Percentiles rank a stretch among this genome's conserved stretches.
These are phyloP conservation scores for Mormoops blainvillei DNA, from an alignment of 2,113 vertebrate genomes.

Conservation along the genomic window DNA sequence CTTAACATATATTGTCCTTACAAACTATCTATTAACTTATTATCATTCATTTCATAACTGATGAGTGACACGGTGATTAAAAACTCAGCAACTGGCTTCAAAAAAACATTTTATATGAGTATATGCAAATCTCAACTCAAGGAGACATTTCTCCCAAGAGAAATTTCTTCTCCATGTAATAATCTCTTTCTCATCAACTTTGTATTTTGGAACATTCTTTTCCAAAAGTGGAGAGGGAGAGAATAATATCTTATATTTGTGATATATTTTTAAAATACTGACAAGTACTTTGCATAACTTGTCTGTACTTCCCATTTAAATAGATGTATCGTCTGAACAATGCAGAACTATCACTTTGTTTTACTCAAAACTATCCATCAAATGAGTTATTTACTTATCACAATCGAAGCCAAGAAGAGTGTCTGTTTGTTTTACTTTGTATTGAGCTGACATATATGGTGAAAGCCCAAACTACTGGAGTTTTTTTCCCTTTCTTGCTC, in stretches of 20 bases:
- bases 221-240: not conserved
- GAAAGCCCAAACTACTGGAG: not conserved
- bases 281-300: not conserved
- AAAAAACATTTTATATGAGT: not conserved
- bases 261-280: not conserved
- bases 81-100: not conserved
- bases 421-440: not conserved
- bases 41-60: not conserved
- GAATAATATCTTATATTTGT: not conserved
- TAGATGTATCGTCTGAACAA: not conserved
- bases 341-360: not conserved
- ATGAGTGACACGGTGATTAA: not conserved
- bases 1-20: not conserved
- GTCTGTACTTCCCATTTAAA: not conserved
- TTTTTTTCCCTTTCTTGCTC: not conserved
- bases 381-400: not conserved
- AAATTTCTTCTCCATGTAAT: not conserved
- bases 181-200: slow-evolving; percentile 14
- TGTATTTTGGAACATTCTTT: not conserved
- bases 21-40: not conserved
- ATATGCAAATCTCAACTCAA: not conserved
- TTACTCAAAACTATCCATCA: not conserved
- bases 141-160: not conserved
- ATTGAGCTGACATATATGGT: not conserved
- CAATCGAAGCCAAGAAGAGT: not conserved